Evolutionary conservation across 1,140 invertebrate species (phyloP), one percentile per base, ranked within the genome.

Genomic region (Drosophila nigromelanica): DNA sequence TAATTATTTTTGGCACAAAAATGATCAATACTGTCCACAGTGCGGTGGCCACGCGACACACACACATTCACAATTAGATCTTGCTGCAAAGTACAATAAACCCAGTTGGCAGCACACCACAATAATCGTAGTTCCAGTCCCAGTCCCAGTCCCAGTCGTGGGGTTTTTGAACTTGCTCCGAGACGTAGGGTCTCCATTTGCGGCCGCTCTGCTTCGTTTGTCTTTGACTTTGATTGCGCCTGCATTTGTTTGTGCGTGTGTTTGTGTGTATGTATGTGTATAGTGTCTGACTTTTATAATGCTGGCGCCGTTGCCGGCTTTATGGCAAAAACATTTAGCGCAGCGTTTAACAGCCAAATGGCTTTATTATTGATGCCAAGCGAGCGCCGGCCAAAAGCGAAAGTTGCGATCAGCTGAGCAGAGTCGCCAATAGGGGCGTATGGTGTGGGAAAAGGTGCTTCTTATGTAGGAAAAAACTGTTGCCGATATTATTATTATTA

Each of bases 241-340:
- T n/a, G 39, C n/a, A n/a, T n/a, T n/a, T n/a, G n/a, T n/a, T n/a
- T n/a, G n/a, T n/a, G n/a, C n/a, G n/a, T n/a, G n/a, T n/a, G n/a
- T n/a, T n/a, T 4, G 1, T 43, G 47, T 14, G 5, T 6, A 14
- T 37, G 39, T 35, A 56, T 56, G 24, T 60, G 73, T 69, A 42
- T 78, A 47, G 30, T 56, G 69, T 18, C 18, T 18, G 18, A 18
- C 11, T 14, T 80, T 80, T 83, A 76, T 80, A 62, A 67, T 51
- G 63, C 45, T 70, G 80, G 81, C 81, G 81, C 66, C 82, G 66
- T 45, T 33, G 52, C 48, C 56, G 30, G 56, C 50, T 81, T 86
- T 86, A 87, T 89, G 72, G 83, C 83, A 70, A 60, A 73, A 73
- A 64, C 83, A 87, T 89, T 87, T 89, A 87, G 83, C 74, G 48